phyloP scores from a whole-genome alignment of 2,113 vertebrate species.

The Shinisaurus crocodilurus region DNA sequence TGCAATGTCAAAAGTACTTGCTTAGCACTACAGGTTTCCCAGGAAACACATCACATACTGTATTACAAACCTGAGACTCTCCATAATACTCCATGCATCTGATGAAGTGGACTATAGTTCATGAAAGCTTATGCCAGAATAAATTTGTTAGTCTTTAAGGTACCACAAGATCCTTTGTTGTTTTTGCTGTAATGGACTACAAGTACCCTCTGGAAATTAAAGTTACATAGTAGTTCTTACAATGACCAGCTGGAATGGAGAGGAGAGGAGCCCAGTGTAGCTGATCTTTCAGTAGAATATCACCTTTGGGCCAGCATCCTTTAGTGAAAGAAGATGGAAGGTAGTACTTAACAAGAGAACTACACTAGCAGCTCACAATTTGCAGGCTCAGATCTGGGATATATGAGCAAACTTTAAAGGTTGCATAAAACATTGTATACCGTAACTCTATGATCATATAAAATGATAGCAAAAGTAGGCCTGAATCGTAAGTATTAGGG shows the following conservation, averaged over 20 bases:
- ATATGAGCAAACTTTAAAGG: not conserved
- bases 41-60: too few relatives aligned
- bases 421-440: too few relatives aligned
- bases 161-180: too few relatives aligned
- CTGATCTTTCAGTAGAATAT: not conserved
- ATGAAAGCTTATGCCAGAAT: too few relatives aligned
- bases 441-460: not conserved
- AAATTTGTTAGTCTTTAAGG: too few relatives aligned
- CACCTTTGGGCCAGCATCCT: not conserved
- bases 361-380: not conserved
- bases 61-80: too few relatives aligned
- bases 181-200: too few relatives aligned
- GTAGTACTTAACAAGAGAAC: not conserved
- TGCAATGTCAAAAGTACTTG: too few relatives aligned
- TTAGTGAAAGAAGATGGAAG: not conserved
- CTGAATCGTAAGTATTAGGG: not conserved
- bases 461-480: not conserved
- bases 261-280: not conserved
- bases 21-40: too few relatives aligned
- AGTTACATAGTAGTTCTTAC: not conserved
- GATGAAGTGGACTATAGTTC: too few relatives aligned
- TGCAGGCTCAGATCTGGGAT: not conserved
- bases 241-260: not conserved
- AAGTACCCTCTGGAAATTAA: too few relatives aligned
- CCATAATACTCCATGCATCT: too few relatives aligned